phyloP scores from a whole-genome alignment of 2,888 invertebrate genomes.

The Trissoscelio sp. region DNA sequence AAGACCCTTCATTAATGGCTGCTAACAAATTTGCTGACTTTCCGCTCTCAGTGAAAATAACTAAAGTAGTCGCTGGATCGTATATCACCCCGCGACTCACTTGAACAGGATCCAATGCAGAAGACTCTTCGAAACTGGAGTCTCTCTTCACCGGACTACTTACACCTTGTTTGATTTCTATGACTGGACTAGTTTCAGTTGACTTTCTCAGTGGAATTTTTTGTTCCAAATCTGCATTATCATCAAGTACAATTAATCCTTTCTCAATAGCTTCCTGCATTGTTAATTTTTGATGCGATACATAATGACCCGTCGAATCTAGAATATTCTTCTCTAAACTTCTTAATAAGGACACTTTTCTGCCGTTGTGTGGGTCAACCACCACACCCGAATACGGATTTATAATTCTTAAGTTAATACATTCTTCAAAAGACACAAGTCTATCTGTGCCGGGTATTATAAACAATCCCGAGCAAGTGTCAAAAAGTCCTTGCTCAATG shows the following conservation, averaged over 20 bases:
- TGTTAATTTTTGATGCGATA: conserved; percentile 85
- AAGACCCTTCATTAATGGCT: conserved; percentile 90
- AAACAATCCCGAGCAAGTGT: conserved; percentile 92
- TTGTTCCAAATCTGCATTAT: conserved; percentile 82
- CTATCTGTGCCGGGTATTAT: conserved; percentile 94
- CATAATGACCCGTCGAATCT: conserved; percentile 91
- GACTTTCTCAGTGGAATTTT: conserved; percentile 80
- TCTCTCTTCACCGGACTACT: conserved; percentile 82
- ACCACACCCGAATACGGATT: conserved; percentile 93
- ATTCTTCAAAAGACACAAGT: conserved; percentile 93
- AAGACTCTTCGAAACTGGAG: conserved; percentile 83
- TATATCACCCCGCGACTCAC: conserved; percentile 90
- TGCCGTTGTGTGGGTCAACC: conserved; percentile 89
- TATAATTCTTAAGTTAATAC: conserved; percentile 93
- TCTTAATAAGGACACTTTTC: conserved; percentile 87
- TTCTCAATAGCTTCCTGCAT: conserved; percentile 90
- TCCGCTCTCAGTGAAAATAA: conserved; percentile 89
- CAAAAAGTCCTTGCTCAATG: conserved; percentile 91
- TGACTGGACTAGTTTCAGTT: neutral
- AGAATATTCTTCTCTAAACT: conserved; percentile 92
- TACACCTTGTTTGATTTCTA: conserved; percentile 2
- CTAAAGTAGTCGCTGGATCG: conserved; percentile 90
- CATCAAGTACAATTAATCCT: conserved; percentile 87
- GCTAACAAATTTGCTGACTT: conserved; percentile 89
- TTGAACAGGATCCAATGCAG: conserved; percentile 87